Evolutionary conservation across 64 coral and sea anemone species (phyloP).

Genomic region (Stylophora pistillata): DNA sequence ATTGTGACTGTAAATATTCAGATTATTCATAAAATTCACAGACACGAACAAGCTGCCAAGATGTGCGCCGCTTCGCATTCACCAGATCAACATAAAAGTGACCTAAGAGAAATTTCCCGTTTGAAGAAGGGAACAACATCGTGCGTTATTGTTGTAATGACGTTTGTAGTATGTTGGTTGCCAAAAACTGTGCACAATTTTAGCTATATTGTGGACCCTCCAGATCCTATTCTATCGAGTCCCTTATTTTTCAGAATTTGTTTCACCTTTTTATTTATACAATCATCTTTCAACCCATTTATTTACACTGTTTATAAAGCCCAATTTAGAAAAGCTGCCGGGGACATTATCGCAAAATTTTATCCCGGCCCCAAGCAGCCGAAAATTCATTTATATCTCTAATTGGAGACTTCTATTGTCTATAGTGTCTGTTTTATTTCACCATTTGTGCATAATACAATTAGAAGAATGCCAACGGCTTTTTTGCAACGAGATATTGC

Average conservation of each 20-base stretch:
- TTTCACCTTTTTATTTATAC: constrained; percentile 64
- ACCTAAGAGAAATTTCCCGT: background rate
- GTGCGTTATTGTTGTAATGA: constrained; percentile 51
- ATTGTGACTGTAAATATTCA: constrained; percentile 10
- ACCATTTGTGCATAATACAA: no score
- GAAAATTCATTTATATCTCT: no score
- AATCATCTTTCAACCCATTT: constrained; percentile 57
- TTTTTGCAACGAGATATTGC: no score
- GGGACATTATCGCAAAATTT: background rate
- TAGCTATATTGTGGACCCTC: constrained; percentile 18
- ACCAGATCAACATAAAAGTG: no score
- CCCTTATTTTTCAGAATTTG: constrained; percentile 60
- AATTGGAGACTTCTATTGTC: no score
- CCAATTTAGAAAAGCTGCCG: constrained; percentile 56
- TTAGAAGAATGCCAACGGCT: no score
- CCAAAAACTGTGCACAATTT: constrained; percentile 61
- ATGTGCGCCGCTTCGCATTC: background rate
- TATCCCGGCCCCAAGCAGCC: background rate
- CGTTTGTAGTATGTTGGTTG: constrained; percentile 77
- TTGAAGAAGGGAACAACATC: constrained; percentile 66
- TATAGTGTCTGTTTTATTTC: no score
- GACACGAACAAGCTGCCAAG: background rate
- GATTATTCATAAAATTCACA: constrained; percentile 12
- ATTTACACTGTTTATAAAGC: constrained; percentile 74
- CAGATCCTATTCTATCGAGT: constrained; percentile 18